Percentiles rank a stretch among this genome's conserved stretches.
Conservation (phyloP, 2,113 vertebrate genomes). For the Tupaia chinensis region DNA sequence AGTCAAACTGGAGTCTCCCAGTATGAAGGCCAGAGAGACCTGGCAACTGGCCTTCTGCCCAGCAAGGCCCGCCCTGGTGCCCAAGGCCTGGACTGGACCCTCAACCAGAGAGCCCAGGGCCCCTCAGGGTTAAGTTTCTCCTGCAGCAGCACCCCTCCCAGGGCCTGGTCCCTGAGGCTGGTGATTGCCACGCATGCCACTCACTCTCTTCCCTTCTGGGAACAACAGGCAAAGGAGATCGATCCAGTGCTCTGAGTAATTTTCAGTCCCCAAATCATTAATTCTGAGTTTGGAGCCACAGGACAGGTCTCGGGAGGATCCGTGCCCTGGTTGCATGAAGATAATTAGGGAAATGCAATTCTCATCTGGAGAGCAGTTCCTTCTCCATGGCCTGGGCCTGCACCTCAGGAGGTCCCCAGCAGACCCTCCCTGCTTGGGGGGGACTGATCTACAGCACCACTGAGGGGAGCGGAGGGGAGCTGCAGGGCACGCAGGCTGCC, state of each 20-base stretch:
- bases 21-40: neutral
- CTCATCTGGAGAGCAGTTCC: neutral
- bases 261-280: conserved; percentile 65
- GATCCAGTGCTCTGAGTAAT: neutral
- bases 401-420: neutral
- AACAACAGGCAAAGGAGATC: neutral
- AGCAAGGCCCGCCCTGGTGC: rapidly evolving
- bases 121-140: neutral
- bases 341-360: conserved; percentile 70
- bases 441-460: neutral
- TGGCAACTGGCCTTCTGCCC: neutral
- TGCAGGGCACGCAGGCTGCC: neutral
- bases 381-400: neutral
- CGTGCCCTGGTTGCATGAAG: conserved; percentile 51
- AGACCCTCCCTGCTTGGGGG: neutral
- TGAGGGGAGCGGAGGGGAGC: neutral
- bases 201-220: neutral
- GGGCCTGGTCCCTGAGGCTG: neutral
- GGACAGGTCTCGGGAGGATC: conserved; percentile 14
- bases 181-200: neutral
- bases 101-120: neutral
- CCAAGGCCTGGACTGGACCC: neutral
- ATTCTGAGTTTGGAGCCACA: conserved; percentile 42
- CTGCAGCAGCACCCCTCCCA: neutral
- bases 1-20: neutral